Conservation (phyloP, 1,140 invertebrate species). For the Zaprionus camerounensis region DNA sequence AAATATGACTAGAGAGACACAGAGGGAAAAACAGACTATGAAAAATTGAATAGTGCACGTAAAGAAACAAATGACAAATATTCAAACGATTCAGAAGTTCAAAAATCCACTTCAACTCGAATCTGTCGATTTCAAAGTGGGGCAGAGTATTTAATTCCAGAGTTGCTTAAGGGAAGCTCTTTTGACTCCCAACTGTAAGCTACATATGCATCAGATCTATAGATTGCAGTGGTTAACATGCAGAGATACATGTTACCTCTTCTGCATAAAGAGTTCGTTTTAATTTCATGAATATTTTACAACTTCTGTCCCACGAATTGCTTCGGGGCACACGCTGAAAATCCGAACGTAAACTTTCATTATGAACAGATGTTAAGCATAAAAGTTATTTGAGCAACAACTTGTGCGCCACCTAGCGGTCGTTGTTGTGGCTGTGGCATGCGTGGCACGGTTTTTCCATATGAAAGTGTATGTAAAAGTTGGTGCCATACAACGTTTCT, state of each 20-base stretch:
- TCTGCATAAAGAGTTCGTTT: background rate
- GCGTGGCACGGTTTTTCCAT: background rate
- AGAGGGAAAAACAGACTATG: background rate
- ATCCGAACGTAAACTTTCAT: slow-evolving; percentile 1
- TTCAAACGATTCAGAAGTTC: background rate
- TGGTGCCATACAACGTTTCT: background rate
- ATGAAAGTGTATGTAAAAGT: background rate
- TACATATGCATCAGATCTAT: background rate
- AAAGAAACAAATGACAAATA: background rate
- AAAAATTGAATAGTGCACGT: background rate
- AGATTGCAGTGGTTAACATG: background rate
- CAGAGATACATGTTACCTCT: background rate
- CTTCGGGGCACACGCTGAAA: background rate
- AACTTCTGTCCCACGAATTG: background rate
- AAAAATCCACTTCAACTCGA: too few relatives aligned
- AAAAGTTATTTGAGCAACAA: background rate
- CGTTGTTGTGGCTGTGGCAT: background rate
- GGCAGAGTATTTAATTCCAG: too few relatives aligned
- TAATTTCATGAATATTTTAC: slow-evolving; percentile 8
- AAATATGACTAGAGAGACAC: background rate
- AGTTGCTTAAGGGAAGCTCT: too few relatives aligned
- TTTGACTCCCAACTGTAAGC: background rate
- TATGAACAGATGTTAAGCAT: slow-evolving; percentile 6
- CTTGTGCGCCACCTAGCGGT: slow-evolving; percentile 2
- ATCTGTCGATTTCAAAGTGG: too few relatives aligned